Evolutionary conservation across 2,797 vertebrate genomes (phyloP).

Genomic region (Ceyx erithaca): DNA sequence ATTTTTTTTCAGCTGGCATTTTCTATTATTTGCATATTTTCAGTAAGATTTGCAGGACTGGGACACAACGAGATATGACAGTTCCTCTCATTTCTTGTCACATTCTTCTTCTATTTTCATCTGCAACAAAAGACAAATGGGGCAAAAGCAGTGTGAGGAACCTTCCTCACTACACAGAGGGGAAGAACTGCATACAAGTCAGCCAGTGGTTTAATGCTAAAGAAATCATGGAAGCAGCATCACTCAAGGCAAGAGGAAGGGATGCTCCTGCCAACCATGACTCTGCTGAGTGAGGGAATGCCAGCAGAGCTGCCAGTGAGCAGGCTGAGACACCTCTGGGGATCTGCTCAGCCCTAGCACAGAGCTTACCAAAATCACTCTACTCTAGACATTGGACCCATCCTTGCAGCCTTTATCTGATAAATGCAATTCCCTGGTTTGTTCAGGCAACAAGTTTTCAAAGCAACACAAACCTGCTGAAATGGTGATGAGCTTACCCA

Average conservation of each 20-base stretch:
- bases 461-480: background rate
- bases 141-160: slow-evolving; percentile 19
- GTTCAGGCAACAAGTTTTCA: rapidly evolving
- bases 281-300: slow-evolving; percentile 8
- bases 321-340: background rate
- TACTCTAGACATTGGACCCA: background rate
- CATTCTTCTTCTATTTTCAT: slow-evolving; percentile 28
- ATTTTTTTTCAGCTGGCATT: background rate
- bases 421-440: background rate
- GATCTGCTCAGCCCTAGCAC: background rate
- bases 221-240: slow-evolving; percentile 22
- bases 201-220: slow-evolving; percentile 41
- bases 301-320: background rate
- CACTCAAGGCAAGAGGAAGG: slow-evolving; percentile 35
- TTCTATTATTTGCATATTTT: slow-evolving; percentile 30
- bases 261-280: slow-evolving; percentile 42
- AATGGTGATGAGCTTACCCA: background rate
- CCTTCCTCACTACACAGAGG: background rate
- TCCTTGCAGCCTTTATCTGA: background rate
- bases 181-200: background rate
- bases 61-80: slow-evolving; percentile 27
- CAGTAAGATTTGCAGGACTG: background rate
- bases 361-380: background rate
- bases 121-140: slow-evolving; percentile 12
- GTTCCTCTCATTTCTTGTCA: slow-evolving; percentile 43